Base-by-base conservation (phyloP, 2,888 invertebrate species). In the Leptinotarsa rubiginosa region DNA sequence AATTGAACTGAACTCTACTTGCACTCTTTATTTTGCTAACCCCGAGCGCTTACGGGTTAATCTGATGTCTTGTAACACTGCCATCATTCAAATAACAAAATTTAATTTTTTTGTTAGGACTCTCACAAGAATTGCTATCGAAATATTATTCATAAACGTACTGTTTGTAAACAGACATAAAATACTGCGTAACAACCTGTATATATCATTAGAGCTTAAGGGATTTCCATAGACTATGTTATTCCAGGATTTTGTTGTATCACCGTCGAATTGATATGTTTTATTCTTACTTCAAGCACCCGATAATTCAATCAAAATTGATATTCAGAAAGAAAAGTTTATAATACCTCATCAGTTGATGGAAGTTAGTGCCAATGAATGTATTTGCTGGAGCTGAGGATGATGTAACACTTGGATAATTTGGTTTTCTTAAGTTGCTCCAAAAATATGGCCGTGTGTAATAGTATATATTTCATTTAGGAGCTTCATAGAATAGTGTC, bases 401-500 rank as follows among this genome's bases (percentile, higher is more conserved):
- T 69, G 68, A 69, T 68, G 65, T 75, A 73, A 75, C 70, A 69
- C 56, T 54, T 20, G 10, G 54, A 7, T 68, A 12, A 12, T 20
- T 18, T 65, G 13, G 18, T 71, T 68, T 68, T 47, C 41, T 47
- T 72, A 70, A 66, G 70, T 66, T 75, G 75, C 72, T 75, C 67
- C 66, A 70, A 78, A 75, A 79, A 76, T 77, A 79, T 77, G 78
- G 75, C 75, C 79, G 77, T 82, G 81, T 82, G 75, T 77, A 79
- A 76, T 78, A 47, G 31, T 49, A 72, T 76, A 76, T 69, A 76
- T 20, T 79, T 75, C 65, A 79, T 81, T 81, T 78, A 82, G 81
- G 81, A 79, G 82, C 83, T 83, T 83, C 70, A 81, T 84, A 85
- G 84, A 83, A 83, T 87, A 86, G 86, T 84, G 82, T 85, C 81